phyloP scores from a whole-genome alignment of 2,113 vertebrate species.

The Thomomys bottae region DNA sequence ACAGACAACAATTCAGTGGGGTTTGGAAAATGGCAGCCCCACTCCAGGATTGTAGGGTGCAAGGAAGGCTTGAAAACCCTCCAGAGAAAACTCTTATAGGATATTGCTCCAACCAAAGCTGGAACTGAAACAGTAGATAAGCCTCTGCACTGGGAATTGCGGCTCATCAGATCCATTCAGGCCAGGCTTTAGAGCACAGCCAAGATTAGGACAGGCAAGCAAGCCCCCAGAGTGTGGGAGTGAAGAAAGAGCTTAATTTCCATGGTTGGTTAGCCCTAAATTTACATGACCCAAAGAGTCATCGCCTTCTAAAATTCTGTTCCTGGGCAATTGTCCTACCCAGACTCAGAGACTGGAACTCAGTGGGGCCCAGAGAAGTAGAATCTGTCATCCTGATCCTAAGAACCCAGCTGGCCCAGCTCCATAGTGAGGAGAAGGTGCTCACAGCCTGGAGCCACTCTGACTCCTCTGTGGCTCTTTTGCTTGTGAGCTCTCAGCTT shows the following conservation, averaged over 20 bases:
- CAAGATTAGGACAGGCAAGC: neutral
- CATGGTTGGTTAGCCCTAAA: rapidly evolving
- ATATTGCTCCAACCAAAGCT: neutral
- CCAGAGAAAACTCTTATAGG: neutral
- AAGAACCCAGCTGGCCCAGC: neutral
- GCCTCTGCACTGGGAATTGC: neutral
- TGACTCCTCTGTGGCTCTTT: neutral
- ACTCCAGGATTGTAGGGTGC: neutral
- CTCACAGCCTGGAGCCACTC: neutral
- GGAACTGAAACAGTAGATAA: neutral
- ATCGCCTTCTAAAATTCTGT: neutral
- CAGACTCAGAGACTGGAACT: neutral
- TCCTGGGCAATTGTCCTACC: neutral
- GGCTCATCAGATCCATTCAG: neutral
- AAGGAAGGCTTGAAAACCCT: neutral
- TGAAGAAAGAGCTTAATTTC: neutral
- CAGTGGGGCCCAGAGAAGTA: neutral
- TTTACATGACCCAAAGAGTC: neutral
- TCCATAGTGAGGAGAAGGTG: neutral
- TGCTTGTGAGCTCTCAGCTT: neutral
- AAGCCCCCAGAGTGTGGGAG: too few species aligned
- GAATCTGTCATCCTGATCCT: neutral
- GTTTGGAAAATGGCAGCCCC: neutral
- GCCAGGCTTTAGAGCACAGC: neutral
- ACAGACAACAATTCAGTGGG: neutral